Evolutionary conservation across 2,888 invertebrate genomes (phyloP), one percentile per base, ranked within the genome.

Genomic region (Dynastes grantii): DNA sequence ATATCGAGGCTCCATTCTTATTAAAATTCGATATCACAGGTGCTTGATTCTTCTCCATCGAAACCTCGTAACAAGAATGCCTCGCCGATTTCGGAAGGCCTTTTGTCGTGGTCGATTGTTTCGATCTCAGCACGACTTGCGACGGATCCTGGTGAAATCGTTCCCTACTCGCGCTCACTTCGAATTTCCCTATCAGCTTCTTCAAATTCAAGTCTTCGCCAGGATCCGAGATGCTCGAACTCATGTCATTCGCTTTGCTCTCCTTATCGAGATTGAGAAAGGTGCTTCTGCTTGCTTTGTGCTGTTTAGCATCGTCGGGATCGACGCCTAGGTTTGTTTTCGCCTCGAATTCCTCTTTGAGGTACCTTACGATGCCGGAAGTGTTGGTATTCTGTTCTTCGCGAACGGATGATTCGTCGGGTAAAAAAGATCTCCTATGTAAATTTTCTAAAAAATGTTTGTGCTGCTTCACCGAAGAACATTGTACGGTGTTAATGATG

Each of bases 301-400:
- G 85, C 82, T 88, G 86, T 40, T 79, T 81, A n/a, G 73, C 81
- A 77, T 84, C 84, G 27, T 85, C 79, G 58, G 77, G 49, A 13
- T 81, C 78, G 29, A 77, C 75, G 27, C 81, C 71, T 63, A 68
- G 61, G 76, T 75, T 88, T 0, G 91, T 92, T 87, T 95, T 95
- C 75, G 96, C 96, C 90, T 97, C 97, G 88, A 97, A 96, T 88
- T 95, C 96, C 87, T 94, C 94, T 88, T 96, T 96, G 83, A 96
- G 92, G 90, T 94, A 95, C 90, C 94, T 93, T 83, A 97, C 97
- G 87, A 95, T 94, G 40, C 96, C 96, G 63, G 92, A 91, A 53
- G 84, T 84, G 71, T 83, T 85, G n/a, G 53, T 82, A 70, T 81
- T 84, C 37, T 86, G 86, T 68, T 89, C 88, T 2, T 84, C 84